Conservation (phyloP, 2,113 vertebrate genomes). For the Strix uralensis region DNA sequence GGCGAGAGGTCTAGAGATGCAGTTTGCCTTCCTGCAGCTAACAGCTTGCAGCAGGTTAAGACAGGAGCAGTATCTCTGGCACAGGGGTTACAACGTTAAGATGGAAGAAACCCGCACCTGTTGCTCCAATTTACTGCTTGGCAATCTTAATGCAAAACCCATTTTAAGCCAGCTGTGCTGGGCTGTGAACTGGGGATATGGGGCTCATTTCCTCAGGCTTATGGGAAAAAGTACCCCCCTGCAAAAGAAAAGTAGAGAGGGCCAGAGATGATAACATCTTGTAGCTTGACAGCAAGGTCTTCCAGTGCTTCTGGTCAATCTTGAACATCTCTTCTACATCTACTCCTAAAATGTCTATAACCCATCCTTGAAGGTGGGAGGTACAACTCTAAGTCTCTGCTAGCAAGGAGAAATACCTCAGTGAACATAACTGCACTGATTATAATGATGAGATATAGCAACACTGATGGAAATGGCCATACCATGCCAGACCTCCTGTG, state of each 20-base stretch:
- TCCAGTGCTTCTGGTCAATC: neutral
- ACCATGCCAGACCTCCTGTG: neutral
- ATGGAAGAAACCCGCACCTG: neutral
- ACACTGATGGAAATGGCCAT: neutral
- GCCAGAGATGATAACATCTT: neutral
- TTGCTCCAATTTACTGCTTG: neutral
- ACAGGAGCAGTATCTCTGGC: neutral
- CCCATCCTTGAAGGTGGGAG: neutral
- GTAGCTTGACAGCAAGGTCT: neutral
- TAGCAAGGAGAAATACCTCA: neutral
- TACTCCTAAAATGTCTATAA: neutral
- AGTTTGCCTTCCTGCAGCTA: neutral
- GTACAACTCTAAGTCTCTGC: neutral
- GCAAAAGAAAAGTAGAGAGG: neutral
- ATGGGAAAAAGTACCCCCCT: neutral
- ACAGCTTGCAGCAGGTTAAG: neutral
- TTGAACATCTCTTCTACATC: neutral
- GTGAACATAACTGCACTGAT: neutral
- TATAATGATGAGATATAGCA: neutral
- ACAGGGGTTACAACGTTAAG: neutral
- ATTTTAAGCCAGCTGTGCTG: neutral
- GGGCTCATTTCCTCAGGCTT: neutral
- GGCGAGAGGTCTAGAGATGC: neutral
- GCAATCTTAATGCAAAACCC: neutral
- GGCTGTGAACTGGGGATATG: neutral